phyloP scores from a whole-genome alignment of 2,797 vertebrate species.

The Eurystomus glaucurus region DNA sequence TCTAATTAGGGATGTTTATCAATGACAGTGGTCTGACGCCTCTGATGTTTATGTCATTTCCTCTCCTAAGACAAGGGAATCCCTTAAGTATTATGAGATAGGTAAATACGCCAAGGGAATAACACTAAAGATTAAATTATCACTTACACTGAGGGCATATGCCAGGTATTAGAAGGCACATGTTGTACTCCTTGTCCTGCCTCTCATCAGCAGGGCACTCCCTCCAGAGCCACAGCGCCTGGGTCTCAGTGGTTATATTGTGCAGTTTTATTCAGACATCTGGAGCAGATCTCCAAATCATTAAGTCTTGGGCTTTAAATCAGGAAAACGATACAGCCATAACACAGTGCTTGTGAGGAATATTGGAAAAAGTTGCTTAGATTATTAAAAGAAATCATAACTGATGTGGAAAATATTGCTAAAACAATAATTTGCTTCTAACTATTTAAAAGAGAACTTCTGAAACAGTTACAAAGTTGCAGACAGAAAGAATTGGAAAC shows the following conservation, averaged over 20 bases:
- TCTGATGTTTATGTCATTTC: not conserved
- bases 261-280: not conserved
- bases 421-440: slow-evolving; percentile 11
- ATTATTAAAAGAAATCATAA: slow-evolving; percentile 7
- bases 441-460: slow-evolving; percentile 9
- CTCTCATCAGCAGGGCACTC: not conserved
- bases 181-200: not conserved
- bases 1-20: not conserved
- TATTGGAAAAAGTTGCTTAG: not conserved
- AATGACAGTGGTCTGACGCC: not conserved
- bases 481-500: slow-evolving; percentile 20
- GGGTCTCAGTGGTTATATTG: not conserved
- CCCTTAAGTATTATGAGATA: not conserved
- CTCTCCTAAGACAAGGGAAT: not conserved
- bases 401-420: slow-evolving; percentile 18
- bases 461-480: not conserved
- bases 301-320: not conserved
- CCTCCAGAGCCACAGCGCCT: not conserved
- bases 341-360: not conserved
- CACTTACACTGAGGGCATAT: not conserved
- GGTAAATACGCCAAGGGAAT: not conserved
- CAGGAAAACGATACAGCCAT: not conserved
- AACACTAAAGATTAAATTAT: not conserved
- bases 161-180: not conserved
- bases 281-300: not conserved